A percentile compares a stretch with the other conserved stretches of the same genome.
Conservation (phyloP, 1,140 invertebrate genomes). For the Drosophila pectinifera region DNA sequence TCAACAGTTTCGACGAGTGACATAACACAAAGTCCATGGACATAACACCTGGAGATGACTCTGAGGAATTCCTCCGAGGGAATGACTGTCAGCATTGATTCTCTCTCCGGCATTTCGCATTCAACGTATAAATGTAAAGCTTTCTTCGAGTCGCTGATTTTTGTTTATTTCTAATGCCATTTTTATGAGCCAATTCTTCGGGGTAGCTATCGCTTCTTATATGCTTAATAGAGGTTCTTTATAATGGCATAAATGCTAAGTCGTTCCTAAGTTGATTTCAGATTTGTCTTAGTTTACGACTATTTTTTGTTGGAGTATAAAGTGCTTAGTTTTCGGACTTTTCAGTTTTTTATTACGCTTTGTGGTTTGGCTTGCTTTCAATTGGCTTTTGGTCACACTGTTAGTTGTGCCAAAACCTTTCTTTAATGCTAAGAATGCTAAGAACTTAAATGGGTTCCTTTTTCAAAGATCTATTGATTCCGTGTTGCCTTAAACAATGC, state of each 20-base stretch:
- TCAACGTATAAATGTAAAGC: conserved; percentile 5
- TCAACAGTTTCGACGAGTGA: conserved; percentile 27
- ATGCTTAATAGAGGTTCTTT: background rate
- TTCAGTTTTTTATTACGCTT: background rate
- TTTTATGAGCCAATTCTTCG: conserved; percentile 11
- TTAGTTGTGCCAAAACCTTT: background rate
- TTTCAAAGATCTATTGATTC: background rate
- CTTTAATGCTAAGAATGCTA: background rate
- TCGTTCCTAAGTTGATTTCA: background rate
- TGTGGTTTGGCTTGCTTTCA: background rate
- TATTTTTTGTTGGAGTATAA: background rate
- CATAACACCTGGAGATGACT: conserved; percentile 29
- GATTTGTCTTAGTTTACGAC: background rate
- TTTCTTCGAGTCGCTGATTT: background rate
- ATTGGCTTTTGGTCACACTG: background rate
- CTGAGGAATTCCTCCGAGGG: conserved; percentile 1
- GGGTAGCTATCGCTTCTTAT: background rate
- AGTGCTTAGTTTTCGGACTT: background rate
- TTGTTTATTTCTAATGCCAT: conserved; percentile 7
- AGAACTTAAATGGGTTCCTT: background rate
- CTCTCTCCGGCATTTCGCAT: conserved; percentile 2
- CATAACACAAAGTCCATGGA: conserved; percentile 26
- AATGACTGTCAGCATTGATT: conserved; percentile 24
- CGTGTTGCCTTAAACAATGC: no score
- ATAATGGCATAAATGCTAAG: background rate